Conservation (phyloP, 2,113 vertebrate species). For the Monarcha castaneiventris region DNA sequence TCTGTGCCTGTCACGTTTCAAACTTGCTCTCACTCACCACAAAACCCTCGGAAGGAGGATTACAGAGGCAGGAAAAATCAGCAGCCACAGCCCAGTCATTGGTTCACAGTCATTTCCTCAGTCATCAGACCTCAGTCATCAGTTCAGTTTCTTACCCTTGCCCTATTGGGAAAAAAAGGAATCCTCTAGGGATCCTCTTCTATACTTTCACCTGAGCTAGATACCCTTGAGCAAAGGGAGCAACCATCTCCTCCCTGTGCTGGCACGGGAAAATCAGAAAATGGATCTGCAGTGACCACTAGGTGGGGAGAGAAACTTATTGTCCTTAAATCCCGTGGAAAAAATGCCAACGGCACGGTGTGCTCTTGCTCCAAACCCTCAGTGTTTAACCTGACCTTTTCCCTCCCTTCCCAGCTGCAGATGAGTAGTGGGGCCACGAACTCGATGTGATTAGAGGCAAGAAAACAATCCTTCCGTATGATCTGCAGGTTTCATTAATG, state of each 20-base stretch:
- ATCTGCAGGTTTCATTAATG: not conserved
- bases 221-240: not conserved
- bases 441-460: not conserved
- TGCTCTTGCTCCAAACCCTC: rapidly evolving
- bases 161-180: not conserved
- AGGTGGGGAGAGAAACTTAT: conserved; percentile 68
- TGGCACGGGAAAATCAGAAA: not conserved
- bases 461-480: not conserved
- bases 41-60: not conserved
- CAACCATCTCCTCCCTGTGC: not conserved
- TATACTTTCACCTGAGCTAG: not conserved
- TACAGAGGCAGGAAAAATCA: not conserved
- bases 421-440: not conserved
- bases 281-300: conserved; percentile 45
- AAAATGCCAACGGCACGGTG: rapidly evolving
- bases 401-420: not conserved
- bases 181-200: not conserved
- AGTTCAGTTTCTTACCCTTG: not conserved
- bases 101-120: not conserved
- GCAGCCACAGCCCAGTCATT: rapidly evolving
- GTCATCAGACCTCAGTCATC: too few species aligned
- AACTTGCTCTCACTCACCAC: not conserved
- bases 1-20: not conserved
- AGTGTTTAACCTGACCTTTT: not conserved
- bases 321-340: not conserved